These are phyloP conservation scores for Pocillopora meandrina DNA, from an alignment of 92 coral and sea anemone genomes.

Conservation along the genomic window DNA sequence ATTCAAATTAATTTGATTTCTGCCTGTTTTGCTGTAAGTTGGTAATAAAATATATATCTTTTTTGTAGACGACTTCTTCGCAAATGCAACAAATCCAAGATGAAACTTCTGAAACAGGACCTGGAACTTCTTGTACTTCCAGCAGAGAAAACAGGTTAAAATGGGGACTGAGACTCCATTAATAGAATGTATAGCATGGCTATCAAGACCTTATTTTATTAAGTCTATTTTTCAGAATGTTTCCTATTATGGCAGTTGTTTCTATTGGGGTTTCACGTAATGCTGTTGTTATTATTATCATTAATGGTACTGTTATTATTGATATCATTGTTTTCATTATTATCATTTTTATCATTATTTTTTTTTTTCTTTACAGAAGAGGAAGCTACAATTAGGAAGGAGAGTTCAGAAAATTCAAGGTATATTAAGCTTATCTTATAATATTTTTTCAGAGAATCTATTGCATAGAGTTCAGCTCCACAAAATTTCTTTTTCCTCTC, in stretches of 20 bases:
- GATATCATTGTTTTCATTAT: too few species aligned
- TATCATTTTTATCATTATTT: neutral
- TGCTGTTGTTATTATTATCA: too few species aligned
- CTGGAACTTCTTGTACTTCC: constrained; percentile 54
- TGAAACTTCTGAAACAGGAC: constrained; percentile 61
- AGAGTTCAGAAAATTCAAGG: neutral
- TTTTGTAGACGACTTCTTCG: constrained; percentile 41
- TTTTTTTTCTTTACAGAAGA: neutral
- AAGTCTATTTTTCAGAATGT: too few species aligned
- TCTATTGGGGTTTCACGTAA: too few species aligned
- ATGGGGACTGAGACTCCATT: too few species aligned
- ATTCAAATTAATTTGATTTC: neutral
- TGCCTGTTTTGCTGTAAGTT: neutral
- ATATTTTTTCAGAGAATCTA: neutral
- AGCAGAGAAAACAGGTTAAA: constrained; percentile 39
- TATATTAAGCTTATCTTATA: neutral
- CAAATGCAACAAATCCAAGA: constrained; percentile 48
- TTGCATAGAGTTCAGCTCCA: too few species aligned
- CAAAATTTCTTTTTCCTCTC: neutral
- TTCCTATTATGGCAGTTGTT: too few species aligned
- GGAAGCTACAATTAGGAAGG: neutral
- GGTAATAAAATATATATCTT: neutral
- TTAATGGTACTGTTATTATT: too few species aligned
- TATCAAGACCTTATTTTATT: too few species aligned
- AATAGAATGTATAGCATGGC: too few species aligned